A percentile compares a stretch with the other conserved stretches of the same genome.
Evolutionary conservation across 2,888 invertebrate genomes (phyloP).

Genomic region (Cryptosula pallasiana): DNA sequence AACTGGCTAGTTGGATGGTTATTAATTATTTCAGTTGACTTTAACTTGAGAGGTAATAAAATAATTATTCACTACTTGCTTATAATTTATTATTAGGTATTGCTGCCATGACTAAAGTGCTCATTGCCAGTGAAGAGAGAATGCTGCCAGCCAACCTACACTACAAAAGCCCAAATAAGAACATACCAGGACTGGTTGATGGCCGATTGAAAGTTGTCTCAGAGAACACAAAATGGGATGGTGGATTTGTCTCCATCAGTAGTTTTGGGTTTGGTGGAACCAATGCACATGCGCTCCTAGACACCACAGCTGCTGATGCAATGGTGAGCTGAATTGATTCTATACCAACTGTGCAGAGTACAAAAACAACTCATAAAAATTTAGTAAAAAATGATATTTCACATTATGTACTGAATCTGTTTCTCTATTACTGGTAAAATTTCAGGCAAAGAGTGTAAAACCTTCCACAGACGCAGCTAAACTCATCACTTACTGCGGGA

Average conservation of each 20-base stretch:
- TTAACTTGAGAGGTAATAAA: not conserved
- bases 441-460: too few relatives aligned
- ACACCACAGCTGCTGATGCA: constrained; percentile 27
- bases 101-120: constrained; percentile 81
- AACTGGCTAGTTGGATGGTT: too few relatives aligned
- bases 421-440: too few relatives aligned
- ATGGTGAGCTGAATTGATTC: too few relatives aligned
- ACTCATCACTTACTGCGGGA: not conserved
- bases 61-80: too few relatives aligned
- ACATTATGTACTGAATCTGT: too few relatives aligned
- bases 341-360: too few relatives aligned
- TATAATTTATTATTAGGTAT: constrained; percentile 64
- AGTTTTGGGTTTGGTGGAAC: constrained; percentile 95
- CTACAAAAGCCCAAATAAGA: constrained; percentile 76
- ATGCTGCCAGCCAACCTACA: constrained; percentile 87
- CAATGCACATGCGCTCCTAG: constrained; percentile 51
- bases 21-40: too few relatives aligned
- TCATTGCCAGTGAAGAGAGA: constrained; percentile 87
- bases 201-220: constrained; percentile 82
- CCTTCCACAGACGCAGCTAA: too few relatives aligned
- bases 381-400: too few relatives aligned
- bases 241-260: constrained; percentile 87
- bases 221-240: constrained; percentile 75
- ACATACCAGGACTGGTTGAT: constrained; percentile 81
- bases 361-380: too few relatives aligned